Conservation (phyloP, 1,140 invertebrate species). For the Drosophila pseudoananassae region DNA sequence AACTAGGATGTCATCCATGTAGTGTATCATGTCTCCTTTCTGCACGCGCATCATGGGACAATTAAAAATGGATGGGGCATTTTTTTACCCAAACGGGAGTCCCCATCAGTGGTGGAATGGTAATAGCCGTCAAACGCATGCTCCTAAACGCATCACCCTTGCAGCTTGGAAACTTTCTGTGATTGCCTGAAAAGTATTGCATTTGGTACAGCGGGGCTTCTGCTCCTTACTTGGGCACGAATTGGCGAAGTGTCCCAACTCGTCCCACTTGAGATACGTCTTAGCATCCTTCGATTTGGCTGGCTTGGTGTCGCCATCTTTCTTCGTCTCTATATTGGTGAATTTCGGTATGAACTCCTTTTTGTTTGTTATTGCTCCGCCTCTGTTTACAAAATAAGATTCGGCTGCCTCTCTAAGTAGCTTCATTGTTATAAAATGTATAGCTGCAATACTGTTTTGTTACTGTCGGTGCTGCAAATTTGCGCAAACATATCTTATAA, state of each 20-base stretch:
- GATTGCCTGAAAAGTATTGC: background rate
- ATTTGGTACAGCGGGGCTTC: too few relatives aligned
- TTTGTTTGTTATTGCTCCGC: background rate
- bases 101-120: too few relatives aligned
- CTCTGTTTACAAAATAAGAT: too few relatives aligned
- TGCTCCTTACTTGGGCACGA: background rate
- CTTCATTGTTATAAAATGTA: too few relatives aligned
- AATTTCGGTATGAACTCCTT: background rate
- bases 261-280: background rate
- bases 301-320: too few relatives aligned
- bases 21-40: too few relatives aligned
- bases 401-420: too few relatives aligned
- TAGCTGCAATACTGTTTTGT: slow-evolving; percentile 5
- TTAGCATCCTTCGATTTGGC: background rate
- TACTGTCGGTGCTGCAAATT: background rate
- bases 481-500: background rate
- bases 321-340: background rate
- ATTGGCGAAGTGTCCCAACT: background rate
- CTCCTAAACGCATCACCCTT: background rate
- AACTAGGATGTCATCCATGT: too few relatives aligned
- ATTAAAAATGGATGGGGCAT: too few relatives aligned
- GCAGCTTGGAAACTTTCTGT: too few relatives aligned
- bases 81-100: too few relatives aligned
- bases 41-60: too few relatives aligned
- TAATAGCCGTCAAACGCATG: background rate